These are phyloP conservation scores for Calameuta idolon DNA, from an alignment of 2,888 invertebrate species.

Conservation along the genomic window DNA sequence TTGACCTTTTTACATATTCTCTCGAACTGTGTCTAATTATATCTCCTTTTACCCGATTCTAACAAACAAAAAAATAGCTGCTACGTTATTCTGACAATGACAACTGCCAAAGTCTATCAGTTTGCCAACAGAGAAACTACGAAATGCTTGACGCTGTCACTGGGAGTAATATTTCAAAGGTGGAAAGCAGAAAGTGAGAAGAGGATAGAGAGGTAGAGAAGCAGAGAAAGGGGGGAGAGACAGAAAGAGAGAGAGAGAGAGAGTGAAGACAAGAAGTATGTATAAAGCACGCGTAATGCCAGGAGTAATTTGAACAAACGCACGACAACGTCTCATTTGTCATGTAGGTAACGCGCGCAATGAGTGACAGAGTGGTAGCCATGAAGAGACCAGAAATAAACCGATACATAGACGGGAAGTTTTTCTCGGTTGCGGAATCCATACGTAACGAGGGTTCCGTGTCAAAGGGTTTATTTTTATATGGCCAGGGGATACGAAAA, in stretches of 20 bases:
- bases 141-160: background rate
- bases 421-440: constrained; percentile 31
- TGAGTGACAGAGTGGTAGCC: constrained; percentile 36
- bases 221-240: no score
- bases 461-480: constrained; percentile 37
- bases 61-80: background rate
- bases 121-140: background rate
- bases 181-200: constrained; percentile 27
- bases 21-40: background rate
- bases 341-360: constrained; percentile 52
- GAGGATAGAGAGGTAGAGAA: no score
- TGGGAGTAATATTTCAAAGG: constrained; percentile 64
- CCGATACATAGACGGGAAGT: constrained; percentile 1
- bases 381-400: constrained; percentile 40
- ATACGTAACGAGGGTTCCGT: constrained; percentile 39
- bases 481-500: constrained; percentile 1
- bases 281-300: constrained; percentile 46
- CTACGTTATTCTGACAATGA: background rate
- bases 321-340: constrained; percentile 66
- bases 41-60: background rate
- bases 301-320: constrained; percentile 64
- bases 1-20: background rate
- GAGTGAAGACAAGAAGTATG: constrained; percentile 27
- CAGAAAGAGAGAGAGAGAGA: constrained; percentile 14
- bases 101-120: background rate